These are phyloP conservation scores for Lapara coniferarum DNA, from an alignment of 2,888 invertebrate species.

Conservation along the genomic window DNA sequence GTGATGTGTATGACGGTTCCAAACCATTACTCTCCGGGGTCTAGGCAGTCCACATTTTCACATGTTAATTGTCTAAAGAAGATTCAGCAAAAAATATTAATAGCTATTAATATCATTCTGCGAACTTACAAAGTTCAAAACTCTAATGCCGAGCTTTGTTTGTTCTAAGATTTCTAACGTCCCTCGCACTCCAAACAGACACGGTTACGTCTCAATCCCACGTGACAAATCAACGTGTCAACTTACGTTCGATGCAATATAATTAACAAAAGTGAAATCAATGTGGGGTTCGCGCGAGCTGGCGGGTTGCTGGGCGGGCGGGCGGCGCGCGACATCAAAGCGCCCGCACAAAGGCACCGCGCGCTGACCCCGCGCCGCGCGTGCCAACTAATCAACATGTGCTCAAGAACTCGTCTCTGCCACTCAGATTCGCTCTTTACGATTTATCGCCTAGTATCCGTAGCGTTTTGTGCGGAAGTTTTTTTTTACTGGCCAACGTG, in stretches of 20 bases:
- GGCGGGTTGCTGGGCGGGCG: constrained; percentile 10
- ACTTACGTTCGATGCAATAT: constrained; percentile 25
- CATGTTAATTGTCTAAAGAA: too few relatives aligned
- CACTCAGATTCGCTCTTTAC: constrained; percentile 23
- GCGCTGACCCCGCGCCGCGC: constrained; percentile 22
- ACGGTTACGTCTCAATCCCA: constrained; percentile 15
- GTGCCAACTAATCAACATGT: constrained; percentile 26
- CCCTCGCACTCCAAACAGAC: background rate
- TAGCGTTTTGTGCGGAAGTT: background rate
- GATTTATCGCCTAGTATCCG: constrained; percentile 22
- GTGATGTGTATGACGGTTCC: too few relatives aligned
- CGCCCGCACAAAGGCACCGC: constrained; percentile 50
- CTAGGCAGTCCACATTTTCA: too few relatives aligned
- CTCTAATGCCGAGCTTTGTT: too few relatives aligned
- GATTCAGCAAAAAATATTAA: too few relatives aligned
- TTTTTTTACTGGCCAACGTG: background rate
- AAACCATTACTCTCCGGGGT: too few relatives aligned
- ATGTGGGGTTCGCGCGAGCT: constrained; percentile 40
- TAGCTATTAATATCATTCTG: too few relatives aligned
- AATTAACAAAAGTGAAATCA: constrained; percentile 67
- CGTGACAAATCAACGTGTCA: constrained; percentile 39
- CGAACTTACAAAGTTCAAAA: too few relatives aligned
- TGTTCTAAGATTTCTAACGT: background rate
- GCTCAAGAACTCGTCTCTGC: constrained; percentile 23
- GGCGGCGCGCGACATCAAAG: constrained; percentile 56